Percentiles rank a stretch among this genome's conserved stretches.
Evolutionary conservation across 2,797 vertebrate species (phyloP).

Genomic region (Lerista edwardsae): DNA sequence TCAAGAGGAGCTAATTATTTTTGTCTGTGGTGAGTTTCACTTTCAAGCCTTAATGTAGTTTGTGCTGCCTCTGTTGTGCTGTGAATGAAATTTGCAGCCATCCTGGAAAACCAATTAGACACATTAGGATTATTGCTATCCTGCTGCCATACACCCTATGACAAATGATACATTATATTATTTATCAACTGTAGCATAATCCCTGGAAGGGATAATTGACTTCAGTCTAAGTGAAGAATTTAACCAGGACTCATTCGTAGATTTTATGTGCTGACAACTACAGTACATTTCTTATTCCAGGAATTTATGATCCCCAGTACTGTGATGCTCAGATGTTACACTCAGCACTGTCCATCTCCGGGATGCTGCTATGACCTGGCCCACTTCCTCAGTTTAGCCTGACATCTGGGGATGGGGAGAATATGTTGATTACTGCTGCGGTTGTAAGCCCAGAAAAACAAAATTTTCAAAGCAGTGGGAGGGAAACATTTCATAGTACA

Average conservation of each 20-base stretch:
- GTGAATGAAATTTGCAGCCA: neutral
- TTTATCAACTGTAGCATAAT: conserved; percentile 1
- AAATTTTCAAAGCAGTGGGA: neutral
- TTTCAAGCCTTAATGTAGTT: conserved; percentile 18
- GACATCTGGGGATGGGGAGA: neutral
- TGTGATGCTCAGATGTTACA: neutral
- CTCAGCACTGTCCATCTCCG: neutral
- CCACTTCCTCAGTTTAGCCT: neutral
- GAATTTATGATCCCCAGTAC: neutral
- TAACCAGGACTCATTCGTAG: neutral
- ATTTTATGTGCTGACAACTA: neutral
- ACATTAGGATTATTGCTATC: conserved; percentile 16
- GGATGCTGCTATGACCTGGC: too few relatives aligned
- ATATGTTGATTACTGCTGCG: neutral
- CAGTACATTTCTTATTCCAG: neutral
- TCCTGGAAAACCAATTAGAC: conserved; percentile 29
- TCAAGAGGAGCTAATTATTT: conserved; percentile 11
- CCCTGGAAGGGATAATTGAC: neutral
- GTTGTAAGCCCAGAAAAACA: neutral
- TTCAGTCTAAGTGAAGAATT: neutral
- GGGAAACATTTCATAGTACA: neutral
- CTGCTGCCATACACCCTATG: neutral
- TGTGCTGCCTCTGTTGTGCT: conserved; percentile 10
- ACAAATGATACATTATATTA: conserved; percentile 18
- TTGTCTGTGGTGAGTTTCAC: neutral